These are phyloP conservation scores for Hypsopygia costalis DNA, from an alignment of 2,888 invertebrate species.

Conservation along the genomic window DNA sequence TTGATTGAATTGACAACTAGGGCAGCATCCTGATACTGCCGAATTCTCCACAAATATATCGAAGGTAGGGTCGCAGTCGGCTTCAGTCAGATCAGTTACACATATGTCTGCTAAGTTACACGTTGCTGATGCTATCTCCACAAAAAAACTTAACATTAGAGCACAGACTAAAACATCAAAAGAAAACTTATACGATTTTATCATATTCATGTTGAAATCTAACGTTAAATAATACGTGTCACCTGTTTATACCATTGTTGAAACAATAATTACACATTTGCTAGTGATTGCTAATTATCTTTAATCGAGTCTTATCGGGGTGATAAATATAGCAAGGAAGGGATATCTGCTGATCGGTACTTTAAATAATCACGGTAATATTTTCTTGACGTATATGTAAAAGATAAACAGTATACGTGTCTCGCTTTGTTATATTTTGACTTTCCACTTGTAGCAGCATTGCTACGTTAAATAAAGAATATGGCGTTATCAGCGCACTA, in stretches of 20 bases:
- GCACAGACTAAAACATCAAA: background rate
- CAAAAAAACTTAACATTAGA: conserved; percentile 15
- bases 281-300: conserved; percentile 36
- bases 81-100: conserved; percentile 49
- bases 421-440: too few relatives aligned
- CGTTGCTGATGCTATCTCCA: conserved; percentile 24
- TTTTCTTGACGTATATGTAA: too few relatives aligned
- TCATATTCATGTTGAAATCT: background rate
- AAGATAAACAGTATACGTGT: too few relatives aligned
- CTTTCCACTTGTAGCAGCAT: too few relatives aligned
- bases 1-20: conserved; percentile 45
- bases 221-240: background rate
- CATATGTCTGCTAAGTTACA: conserved; percentile 55
- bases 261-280: conserved; percentile 8
- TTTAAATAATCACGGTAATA: too few relatives aligned
- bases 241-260: conserved; percentile 5
- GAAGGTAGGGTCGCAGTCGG: conserved; percentile 39
- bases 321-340: background rate
- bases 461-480: conserved; percentile 29
- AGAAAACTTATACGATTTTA: background rate
- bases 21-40: conserved; percentile 62
- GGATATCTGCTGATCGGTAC: background rate
- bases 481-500: conserved; percentile 63
- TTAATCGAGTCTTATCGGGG: conserved; percentile 46
- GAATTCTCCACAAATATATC: conserved; percentile 37